Conservation (phyloP, 2,797 vertebrate genomes). For the Acridotheres tristis region DNA sequence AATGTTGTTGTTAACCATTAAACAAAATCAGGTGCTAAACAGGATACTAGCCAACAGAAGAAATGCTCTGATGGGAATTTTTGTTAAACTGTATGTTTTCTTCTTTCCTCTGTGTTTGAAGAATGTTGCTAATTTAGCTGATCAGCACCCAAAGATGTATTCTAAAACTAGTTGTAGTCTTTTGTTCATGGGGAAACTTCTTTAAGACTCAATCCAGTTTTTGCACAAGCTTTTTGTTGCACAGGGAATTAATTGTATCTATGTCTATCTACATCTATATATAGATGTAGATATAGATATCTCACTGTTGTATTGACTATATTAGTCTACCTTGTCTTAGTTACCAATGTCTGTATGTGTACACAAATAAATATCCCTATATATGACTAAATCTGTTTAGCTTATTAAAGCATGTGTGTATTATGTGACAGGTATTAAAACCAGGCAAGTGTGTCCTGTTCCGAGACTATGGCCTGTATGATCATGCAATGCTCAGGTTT, state of each 20-base stretch:
- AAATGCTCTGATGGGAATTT: not conserved
- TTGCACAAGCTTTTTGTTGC: not conserved
- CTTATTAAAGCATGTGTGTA: not conserved
- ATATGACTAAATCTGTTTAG: not conserved
- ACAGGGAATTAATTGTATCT: not conserved
- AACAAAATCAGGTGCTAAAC: not conserved
- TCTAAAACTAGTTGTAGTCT: not conserved
- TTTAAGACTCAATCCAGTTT: not conserved
- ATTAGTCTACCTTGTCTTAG: not conserved
- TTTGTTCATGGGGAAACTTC: not conserved
- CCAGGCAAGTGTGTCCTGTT: constrained; percentile 89
- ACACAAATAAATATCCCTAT: not conserved
- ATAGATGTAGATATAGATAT: fast-evolving
- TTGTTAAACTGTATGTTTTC: not conserved
- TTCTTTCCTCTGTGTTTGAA: not conserved
- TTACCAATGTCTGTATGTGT: not conserved
- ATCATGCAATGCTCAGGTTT: constrained; percentile 96
- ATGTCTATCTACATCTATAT: not conserved
- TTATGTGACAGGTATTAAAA: constrained; percentile 86
- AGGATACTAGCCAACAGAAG: not conserved
- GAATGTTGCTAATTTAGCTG: not conserved
- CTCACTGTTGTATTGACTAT: not conserved
- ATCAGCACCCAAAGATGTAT: not conserved
- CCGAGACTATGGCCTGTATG: constrained; percentile 93
- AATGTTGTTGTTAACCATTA: not conserved